Conservation (phyloP, 2,113 vertebrate genomes). For the Tyto alba region DNA sequence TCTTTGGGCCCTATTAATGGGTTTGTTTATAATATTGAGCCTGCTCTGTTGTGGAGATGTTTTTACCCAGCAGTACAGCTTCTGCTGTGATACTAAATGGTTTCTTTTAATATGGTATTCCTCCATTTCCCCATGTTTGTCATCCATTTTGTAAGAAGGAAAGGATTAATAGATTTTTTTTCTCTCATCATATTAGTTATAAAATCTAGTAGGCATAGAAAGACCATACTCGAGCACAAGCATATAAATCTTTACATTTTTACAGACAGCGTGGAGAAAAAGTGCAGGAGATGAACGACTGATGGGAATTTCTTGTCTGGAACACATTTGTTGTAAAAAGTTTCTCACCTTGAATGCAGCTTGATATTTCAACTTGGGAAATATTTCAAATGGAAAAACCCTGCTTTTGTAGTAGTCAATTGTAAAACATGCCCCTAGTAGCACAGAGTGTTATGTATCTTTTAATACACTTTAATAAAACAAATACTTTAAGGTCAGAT, state of each 20-base stretch:
- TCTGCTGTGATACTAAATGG: not conserved
- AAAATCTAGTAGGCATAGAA: not conserved
- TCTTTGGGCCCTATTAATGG: not conserved
- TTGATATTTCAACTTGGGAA: not conserved
- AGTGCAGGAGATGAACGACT: not conserved
- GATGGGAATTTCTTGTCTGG: too few species aligned
- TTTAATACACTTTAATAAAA: not conserved
- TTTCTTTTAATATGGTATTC: not conserved
- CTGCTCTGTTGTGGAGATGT: not conserved
- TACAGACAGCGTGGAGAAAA: not conserved
- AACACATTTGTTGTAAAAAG: too few species aligned
- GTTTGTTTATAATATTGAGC: not conserved
- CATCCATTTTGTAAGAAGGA: not conserved
- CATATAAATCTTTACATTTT: not conserved
- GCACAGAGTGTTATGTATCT: not conserved
- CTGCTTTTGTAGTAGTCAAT: not conserved
- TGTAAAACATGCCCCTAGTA: not conserved
- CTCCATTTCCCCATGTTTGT: not conserved
- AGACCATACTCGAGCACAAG: too few species aligned
- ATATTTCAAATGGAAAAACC: not conserved
- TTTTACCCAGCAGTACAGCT: not conserved
- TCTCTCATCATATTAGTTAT: not conserved
- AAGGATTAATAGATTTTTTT: not conserved
- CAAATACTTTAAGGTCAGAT: not conserved
- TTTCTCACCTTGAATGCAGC: not conserved